Percentiles rank a stretch among this genome's conserved stretches.
Evolutionary conservation across 1,140 invertebrate genomes (phyloP).

Genomic region (Belonocnema kinseyi): DNA sequence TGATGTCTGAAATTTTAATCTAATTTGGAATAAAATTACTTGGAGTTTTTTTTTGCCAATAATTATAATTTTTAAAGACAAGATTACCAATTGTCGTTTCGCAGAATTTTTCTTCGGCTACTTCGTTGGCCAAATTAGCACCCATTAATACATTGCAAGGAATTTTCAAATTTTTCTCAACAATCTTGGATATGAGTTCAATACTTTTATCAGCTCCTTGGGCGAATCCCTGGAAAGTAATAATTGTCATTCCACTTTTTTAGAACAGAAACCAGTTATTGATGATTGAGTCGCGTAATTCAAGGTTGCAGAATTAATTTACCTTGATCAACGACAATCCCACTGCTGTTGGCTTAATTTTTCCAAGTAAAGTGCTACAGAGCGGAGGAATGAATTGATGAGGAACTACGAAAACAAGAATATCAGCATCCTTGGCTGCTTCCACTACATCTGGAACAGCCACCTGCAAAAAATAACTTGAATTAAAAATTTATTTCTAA

Average conservation of each 20-base stretch:
- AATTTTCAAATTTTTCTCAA: conserved; percentile 82
- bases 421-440: conserved; percentile 85
- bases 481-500: neutral
- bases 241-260: conserved; percentile 26
- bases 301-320: conserved; percentile 42
- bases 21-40: too few relatives aligned
- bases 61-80: neutral
- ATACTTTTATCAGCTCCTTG: conserved; percentile 80
- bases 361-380: conserved; percentile 80
- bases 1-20: too few relatives aligned
- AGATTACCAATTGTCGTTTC: conserved; percentile 88
- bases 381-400: conserved; percentile 87
- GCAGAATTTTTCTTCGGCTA: conserved; percentile 87
- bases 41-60: too few relatives aligned
- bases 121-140: conserved; percentile 88
- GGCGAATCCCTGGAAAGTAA: conserved; percentile 81
- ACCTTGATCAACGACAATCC: conserved; percentile 90
- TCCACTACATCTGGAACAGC: conserved; percentile 87
- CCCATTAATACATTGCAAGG: conserved; percentile 89
- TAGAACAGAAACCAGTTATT: neutral
- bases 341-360: conserved; percentile 83
- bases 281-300: neutral
- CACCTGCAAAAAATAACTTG: conserved; percentile 73
- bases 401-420: conserved; percentile 90
- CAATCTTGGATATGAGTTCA: conserved; percentile 85